Evolutionary conservation across 2,888 invertebrate genomes (phyloP).

Genomic region (Dicycla oo): DNA sequence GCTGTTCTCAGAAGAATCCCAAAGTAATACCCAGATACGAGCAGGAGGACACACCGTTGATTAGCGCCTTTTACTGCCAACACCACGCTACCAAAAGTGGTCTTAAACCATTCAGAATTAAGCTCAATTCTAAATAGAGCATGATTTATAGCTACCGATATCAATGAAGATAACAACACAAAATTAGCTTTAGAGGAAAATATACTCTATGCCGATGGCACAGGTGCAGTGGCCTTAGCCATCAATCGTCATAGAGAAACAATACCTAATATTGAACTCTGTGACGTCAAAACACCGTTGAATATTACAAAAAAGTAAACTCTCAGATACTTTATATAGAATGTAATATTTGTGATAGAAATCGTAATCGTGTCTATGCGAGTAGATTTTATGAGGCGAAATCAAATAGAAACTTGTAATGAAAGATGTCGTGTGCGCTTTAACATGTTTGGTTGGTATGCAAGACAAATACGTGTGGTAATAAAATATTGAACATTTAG

Average conservation of each 20-base stretch:
- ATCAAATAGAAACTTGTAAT: conserved; percentile 91
- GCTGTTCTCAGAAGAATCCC: conserved; percentile 83
- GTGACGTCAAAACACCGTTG: conserved; percentile 60
- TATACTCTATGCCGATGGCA: conserved; percentile 71
- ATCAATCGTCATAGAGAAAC: conserved; percentile 60
- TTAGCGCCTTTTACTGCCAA: conserved; percentile 81
- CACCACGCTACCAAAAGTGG: conserved; percentile 65
- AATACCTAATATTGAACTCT: conserved; percentile 70
- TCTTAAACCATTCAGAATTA: conserved; percentile 64
- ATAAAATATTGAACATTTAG: conserved; percentile 88
- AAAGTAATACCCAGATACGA: conserved; percentile 77
- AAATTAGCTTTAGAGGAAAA: conserved; percentile 69
- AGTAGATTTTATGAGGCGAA: conserved; percentile 87
- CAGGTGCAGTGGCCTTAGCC: conserved; percentile 66
- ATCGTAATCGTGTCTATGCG: conserved; percentile 86
- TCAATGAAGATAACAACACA: conserved; percentile 76
- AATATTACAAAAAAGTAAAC: conserved; percentile 61
- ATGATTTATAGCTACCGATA: conserved; percentile 67
- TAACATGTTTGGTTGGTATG: conserved; percentile 85
- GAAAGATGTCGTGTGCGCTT: conserved; percentile 86
- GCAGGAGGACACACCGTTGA: conserved; percentile 82
- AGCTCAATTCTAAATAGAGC: conserved; percentile 65
- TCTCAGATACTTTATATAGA: conserved; percentile 76
- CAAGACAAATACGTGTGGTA: conserved; percentile 84
- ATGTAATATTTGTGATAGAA: conserved; percentile 88